Evolutionary conservation across 1,140 invertebrate species (phyloP), one percentile per base, ranked within the genome.

Genomic region (Bombus cullumanus): DNA sequence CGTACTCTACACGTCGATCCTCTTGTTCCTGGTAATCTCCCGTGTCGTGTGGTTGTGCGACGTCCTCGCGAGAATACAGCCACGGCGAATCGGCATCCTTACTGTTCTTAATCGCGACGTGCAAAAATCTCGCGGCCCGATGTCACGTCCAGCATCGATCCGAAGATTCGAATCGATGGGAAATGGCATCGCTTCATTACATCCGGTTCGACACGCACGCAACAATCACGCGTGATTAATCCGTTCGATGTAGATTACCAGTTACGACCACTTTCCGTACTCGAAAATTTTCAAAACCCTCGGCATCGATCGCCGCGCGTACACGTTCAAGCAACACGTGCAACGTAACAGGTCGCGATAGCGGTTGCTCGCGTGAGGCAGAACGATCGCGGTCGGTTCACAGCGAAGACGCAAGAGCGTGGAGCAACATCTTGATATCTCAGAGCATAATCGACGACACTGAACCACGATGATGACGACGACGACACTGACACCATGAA

Each of bases 291-390:
- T n/a, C 37, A 31, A 71, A 84, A 84, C 39, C 18, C 22, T 39
- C 64, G 31, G 59, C 39, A 80, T 47, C 76, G 88, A 77, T 85
- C 53, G 72, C 69, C 57, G 57, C 72, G 76, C 28, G 37, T 47
- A 68, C 25, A 37, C 15, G 78, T 71, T 53, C 78, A n/a, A 81
- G 47, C 82, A 79, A 88, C 66, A 87, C 81, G 88, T 84, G 87
- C 76, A 84, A 79, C 75, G 88, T 89, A 89, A 89, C 88, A 89
- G 88, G 88, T 89, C 83, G 83, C 83, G 82, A 77, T 57, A 57
- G 74, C 22, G 47, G 62, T 59, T 47, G 72, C 74, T 66, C 72
- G 72, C 72, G 73, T 37, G 72, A 75, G 53, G 28, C 37, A 15
- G 64, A 39, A 31, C 34, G 59, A 28, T 78, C 25, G 41, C 25